Conservation (phyloP, 2,888 invertebrate species). For the Bruchidius siliquastri region DNA sequence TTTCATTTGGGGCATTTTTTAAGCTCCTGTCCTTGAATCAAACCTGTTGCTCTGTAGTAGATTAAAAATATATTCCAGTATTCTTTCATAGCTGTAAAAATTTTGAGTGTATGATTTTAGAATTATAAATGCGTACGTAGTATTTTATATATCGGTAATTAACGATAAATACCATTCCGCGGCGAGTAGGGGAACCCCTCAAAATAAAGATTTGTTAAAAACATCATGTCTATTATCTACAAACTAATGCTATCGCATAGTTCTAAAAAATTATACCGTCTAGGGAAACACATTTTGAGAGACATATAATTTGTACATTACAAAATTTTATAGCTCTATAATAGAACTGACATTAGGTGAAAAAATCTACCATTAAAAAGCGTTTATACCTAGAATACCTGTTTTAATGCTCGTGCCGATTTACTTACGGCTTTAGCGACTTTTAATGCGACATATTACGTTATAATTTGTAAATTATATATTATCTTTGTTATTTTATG, state of each 20-base stretch:
- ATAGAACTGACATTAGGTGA: constrained; percentile 23
- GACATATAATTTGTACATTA: constrained; percentile 25
- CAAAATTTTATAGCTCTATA: constrained; percentile 18
- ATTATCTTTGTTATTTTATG: neutral
- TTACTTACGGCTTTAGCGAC: neutral
- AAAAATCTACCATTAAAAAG: constrained; percentile 24
- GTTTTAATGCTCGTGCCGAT: neutral
- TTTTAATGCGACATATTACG: neutral
- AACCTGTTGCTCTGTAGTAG: no score
- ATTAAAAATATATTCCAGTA: no score
- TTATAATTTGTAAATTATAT: neutral
- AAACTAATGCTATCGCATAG: neutral
- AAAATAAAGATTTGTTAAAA: no score
- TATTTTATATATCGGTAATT: no score
- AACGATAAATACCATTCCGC: no score
- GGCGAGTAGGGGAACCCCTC: no score
- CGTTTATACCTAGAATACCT: constrained; percentile 16
- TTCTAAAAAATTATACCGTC: constrained; percentile 5
- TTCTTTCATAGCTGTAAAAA: no score
- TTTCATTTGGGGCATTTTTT: no score
- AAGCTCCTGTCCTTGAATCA: no score
- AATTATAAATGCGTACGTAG: no score
- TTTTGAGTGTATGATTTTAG: no score
- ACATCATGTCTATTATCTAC: no score
- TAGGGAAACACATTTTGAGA: constrained; percentile 16